These are phyloP conservation scores for Hydrotaea cyrtoneurina DNA, from an alignment of 2,888 invertebrate species.

Conservation along the genomic window DNA sequence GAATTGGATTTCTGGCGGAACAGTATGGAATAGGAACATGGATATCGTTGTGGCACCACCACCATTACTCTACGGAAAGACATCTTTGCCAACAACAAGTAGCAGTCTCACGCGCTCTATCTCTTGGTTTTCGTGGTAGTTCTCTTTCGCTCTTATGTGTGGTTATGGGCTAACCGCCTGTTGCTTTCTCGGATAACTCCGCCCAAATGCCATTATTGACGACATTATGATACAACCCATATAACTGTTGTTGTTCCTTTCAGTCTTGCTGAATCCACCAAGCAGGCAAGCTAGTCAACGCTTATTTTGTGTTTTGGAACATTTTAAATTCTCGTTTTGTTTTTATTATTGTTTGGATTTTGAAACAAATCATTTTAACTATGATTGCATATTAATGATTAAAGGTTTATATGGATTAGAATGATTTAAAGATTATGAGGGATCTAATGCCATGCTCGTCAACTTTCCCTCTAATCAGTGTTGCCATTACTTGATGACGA, in stretches of 20 bases:
- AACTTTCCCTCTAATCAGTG: neutral
- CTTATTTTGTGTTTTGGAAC: too few relatives aligned
- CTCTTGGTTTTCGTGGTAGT: neutral
- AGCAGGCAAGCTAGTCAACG: neutral
- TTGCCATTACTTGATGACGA: too few relatives aligned
- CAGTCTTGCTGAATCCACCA: neutral
- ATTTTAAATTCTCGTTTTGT: neutral
- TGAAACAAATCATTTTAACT: neutral
- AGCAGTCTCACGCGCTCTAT: too few relatives aligned
- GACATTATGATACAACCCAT: neutral
- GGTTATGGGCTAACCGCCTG: slow-evolving; percentile 43
- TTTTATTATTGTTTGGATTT: neutral
- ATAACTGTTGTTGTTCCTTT: neutral
- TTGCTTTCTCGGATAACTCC: slow-evolving; percentile 55
- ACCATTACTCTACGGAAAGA: neutral
- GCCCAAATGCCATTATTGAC: slow-evolving; percentile 51
- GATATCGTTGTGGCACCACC: slow-evolving; percentile 19
- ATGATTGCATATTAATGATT: neutral
- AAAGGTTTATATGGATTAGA: neutral
- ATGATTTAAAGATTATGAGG: neutral
- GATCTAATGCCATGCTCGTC: neutral
- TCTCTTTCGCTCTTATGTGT: slow-evolving; percentile 41
- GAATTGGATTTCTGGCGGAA: slow-evolving; percentile 38
- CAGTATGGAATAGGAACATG: slow-evolving; percentile 46
- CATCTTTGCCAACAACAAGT: too few relatives aligned